phyloP scores from a whole-genome alignment of 2,797 vertebrate genomes.

The Sylvilagus floridanus region DNA sequence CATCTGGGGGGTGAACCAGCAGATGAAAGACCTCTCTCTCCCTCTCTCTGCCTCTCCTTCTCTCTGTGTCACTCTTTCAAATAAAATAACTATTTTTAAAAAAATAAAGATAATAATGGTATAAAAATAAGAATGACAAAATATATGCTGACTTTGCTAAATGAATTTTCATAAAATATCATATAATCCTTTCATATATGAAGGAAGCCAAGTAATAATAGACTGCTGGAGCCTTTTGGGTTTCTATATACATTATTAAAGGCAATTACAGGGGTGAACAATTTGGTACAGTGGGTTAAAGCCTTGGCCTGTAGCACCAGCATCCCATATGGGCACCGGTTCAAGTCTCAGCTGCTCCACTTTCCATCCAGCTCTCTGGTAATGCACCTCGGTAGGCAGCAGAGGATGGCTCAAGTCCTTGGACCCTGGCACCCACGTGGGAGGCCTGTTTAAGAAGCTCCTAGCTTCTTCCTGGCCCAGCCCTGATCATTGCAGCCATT shows the following conservation, averaged over 20 bases:
- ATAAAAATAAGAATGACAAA: conserved; percentile 19
- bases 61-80: not conserved
- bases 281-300: no score
- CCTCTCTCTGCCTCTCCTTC: not conserved
- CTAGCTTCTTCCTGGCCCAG: no score
- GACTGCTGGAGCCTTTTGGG: not conserved
- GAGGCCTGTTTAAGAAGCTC: no score
- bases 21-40: not conserved
- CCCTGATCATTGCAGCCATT: no score
- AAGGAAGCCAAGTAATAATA: conserved; percentile 50
- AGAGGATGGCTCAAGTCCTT: no score
- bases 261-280: not conserved
- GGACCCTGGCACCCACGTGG: no score
- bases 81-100: not conserved
- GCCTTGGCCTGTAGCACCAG: no score
- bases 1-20: no score
- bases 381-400: no score
- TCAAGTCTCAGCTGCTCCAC: no score
- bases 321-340: no score
- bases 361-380: no score
- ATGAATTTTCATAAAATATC: conserved; percentile 51
- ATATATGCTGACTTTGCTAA: conserved; percentile 48
- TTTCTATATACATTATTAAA: conserved; percentile 52
- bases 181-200: conserved; percentile 13
- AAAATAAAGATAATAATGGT: not conserved